Evolutionary conservation across 1,140 invertebrate genomes (phyloP).

Genomic region (Archegozetes longisetosus): DNA sequence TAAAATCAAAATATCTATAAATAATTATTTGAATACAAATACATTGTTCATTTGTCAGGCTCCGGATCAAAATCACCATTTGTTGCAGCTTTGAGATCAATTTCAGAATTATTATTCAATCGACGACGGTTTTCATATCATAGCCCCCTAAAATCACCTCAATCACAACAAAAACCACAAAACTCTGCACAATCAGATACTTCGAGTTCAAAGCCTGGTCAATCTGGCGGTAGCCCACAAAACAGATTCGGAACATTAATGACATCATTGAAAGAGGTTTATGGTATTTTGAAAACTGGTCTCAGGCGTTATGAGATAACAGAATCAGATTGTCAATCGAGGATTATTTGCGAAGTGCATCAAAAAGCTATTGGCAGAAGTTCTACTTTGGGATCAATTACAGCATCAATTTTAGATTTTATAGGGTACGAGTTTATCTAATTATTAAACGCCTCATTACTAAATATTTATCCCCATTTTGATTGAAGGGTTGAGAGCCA

Average conservation of each 20-base stretch:
- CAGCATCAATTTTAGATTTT: slow-evolving; percentile 18
- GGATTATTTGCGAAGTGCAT: slow-evolving; percentile 19
- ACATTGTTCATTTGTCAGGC: too few species aligned
- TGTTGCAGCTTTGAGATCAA: neutral
- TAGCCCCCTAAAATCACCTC: neutral
- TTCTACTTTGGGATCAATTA: slow-evolving; percentile 15
- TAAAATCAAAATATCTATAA: too few species aligned
- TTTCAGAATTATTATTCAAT: neutral
- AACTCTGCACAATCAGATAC: neutral
- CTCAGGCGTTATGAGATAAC: slow-evolving; percentile 18
- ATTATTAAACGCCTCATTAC: neutral
- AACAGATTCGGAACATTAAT: neutral
- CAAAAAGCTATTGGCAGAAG: slow-evolving; percentile 17
- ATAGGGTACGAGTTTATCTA: slow-evolving; percentile 16
- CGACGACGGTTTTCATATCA: neutral
- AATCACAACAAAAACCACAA: neutral
- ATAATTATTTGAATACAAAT: too few species aligned
- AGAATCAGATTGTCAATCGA: slow-evolving; percentile 19
- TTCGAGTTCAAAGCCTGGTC: neutral
- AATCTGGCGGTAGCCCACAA: slow-evolving; percentile 1
- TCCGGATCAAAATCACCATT: neutral
- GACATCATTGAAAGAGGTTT: slow-evolving; percentile 5
- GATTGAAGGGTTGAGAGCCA: slow-evolving; percentile 16
- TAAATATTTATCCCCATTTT: slow-evolving; percentile 3
- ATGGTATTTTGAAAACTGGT: slow-evolving; percentile 5